Conservation (phyloP, 2,888 invertebrate genomes). For the Drosophila buzzatii region DNA sequence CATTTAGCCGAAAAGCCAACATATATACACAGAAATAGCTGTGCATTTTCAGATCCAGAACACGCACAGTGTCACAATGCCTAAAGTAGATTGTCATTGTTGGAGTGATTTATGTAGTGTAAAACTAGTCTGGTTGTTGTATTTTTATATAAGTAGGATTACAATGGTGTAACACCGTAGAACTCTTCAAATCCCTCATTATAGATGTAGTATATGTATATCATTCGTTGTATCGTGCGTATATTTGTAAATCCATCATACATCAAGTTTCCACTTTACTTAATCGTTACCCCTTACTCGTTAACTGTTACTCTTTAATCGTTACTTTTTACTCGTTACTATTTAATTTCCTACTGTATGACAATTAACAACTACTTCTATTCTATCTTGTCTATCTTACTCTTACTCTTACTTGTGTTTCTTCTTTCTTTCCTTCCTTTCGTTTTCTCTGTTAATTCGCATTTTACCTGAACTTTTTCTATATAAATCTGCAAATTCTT, state of each 20-base stretch:
- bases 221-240: conserved; percentile 18
- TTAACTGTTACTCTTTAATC: conserved; percentile 45
- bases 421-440: conserved; percentile 66
- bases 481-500: conserved; percentile 50
- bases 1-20: conserved; percentile 1
- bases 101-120: conserved; percentile 9
- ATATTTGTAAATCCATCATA: conserved; percentile 6
- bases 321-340: conserved; percentile 46
- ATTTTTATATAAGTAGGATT: conserved; percentile 14
- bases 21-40: conserved; percentile 12
- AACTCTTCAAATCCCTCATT: conserved; percentile 5
- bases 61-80: conserved; percentile 37
- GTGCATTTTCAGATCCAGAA: conserved; percentile 15
- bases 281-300: conserved; percentile 17
- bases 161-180: conserved; percentile 37
- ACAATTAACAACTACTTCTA: conserved; percentile 42
- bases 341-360: conserved; percentile 38
- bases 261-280: conserved; percentile 2
- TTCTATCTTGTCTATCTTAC: conserved; percentile 68
- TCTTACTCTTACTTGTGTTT: conserved; percentile 71
- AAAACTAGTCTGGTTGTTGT: conserved; percentile 20
- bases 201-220: conserved; percentile 4
- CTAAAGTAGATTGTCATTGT: conserved; percentile 18
- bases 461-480: conserved; percentile 58
- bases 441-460: conserved; percentile 66